Base-by-base conservation (phyloP, 2,888 invertebrate species). In the Drosophila neutralis region DNA sequence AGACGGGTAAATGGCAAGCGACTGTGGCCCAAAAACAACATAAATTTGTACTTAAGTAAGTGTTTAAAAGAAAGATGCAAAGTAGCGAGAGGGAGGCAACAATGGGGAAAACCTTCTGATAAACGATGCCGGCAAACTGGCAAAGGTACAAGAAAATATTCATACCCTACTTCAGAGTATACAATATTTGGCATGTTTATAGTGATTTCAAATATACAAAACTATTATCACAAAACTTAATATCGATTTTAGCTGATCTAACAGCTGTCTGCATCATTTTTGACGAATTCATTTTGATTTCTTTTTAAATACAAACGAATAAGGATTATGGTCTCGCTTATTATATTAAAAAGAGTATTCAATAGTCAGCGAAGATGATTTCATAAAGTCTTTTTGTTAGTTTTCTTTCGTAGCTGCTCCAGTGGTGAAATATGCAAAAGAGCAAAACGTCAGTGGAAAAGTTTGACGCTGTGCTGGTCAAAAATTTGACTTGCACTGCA, bases 1-100 rank as follows among this genome's bases (percentile, higher is more conserved):
- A 15, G 27, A 18, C 42, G 42, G 38, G 38, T 29, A 49, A 58
- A 51, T 31, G 40, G 62, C 54, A 64, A 59, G 31, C 69, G 48
- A 62, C 59, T 36, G 51, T 65, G 68, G 76, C 69, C 73, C 83
- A 83, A 87, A 86, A 83, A 87, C 88, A 87, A 84, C 87, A 87
- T 87, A 87, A 87, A 87, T 87, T 88, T 84, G 82, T 85, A 88
- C 83, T 88, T 88, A 87, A 88, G 87, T 88, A 88, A 88, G 89
- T 89, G 87, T 89, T 88, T 89, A 88, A 89, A 83, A 83, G 80
- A 82, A 87, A 69, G 82, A 79, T 73, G 80, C 78, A 80, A 67
- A 69, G 68, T 36, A 56, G 40, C 35, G 70, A 66, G 70, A 24
- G 29, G 48, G 33, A 27, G 40, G 53, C 29, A 48, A 54, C 36